Conservation (phyloP, 2,113 vertebrate species). For the Corynorhinus townsendii region DNA sequence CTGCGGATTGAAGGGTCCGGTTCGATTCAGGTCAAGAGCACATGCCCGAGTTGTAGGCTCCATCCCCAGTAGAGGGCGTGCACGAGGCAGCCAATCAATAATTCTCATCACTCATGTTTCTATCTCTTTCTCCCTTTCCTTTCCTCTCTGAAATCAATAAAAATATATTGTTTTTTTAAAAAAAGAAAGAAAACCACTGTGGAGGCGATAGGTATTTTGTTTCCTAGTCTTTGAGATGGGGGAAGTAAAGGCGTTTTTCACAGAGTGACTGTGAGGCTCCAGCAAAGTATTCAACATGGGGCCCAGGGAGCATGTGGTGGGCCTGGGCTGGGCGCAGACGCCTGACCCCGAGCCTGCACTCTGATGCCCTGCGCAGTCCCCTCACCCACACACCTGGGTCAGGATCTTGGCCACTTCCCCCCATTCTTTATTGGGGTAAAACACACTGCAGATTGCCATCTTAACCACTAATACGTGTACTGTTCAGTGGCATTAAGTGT, state of each 20-base stretch:
- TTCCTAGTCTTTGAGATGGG: background rate
- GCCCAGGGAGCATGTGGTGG: background rate
- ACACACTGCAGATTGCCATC: background rate
- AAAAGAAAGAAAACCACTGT: background rate
- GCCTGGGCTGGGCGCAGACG: background rate
- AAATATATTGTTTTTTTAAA: too few relatives aligned
- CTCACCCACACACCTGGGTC: background rate
- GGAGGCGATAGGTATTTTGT: background rate
- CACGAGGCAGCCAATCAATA: too few relatives aligned
- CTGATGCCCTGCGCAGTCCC: background rate
- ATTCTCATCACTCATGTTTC: too few relatives aligned
- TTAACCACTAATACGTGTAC: background rate
- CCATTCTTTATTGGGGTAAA: background rate
- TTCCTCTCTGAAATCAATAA: too few relatives aligned
- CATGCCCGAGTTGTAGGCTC: too few relatives aligned
- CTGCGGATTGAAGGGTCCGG: too few relatives aligned
- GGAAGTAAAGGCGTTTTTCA: background rate
- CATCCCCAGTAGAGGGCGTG: too few relatives aligned
- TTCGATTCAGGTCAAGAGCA: too few relatives aligned
- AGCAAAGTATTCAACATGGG: background rate
- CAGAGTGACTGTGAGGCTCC: background rate
- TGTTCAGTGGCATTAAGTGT: background rate
- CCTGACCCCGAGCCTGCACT: background rate
- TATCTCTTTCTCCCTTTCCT: too few relatives aligned
- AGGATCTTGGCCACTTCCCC: background rate